Evolutionary conservation across 2,113 vertebrate species (phyloP), one percentile per base, ranked within the genome.

Genomic region (Dicrurus megarhynchus): DNA sequence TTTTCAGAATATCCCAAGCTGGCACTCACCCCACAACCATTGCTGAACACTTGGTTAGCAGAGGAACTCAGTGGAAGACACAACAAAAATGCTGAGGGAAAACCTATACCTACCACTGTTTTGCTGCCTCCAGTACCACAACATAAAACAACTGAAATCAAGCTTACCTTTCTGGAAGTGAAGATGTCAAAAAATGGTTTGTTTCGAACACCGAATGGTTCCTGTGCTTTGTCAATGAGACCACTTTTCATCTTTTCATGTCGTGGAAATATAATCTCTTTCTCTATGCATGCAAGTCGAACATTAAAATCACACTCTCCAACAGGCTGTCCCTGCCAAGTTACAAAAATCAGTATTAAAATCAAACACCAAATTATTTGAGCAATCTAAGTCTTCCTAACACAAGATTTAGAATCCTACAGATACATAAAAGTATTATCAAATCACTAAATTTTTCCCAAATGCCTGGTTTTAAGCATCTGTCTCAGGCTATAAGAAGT

Each of bases 151-250:
- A 73, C 33, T 67, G 64, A 92, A 71, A 81, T 39, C 19, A 87
- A 85, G 27, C 67, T 97, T 99, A 99, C 99, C 99, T 99, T 99
- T 97, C 99, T 99, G 86, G 99, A 97, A 53, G 97, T 97, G 30
- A 98, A 98, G 90, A 99, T 99, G 95, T 99, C 99, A 24, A 99
- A 99, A 98, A 99, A 99, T 15, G 99, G 99, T 90, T 99, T 99
- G 96, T 99, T 98, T 93, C 99, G 98, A 97, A 99, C 99, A 85
- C 99, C 98, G 96, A 99, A 99, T 0, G 99, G 99, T 92, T 99
- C 99, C 95, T 99, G 99, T 81, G 99, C 97, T 98, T 99, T 99
- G 98, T 99, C 99, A 30, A 99, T 99, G 89, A 99, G 99, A 57
- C 99, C 99, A 15, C 86, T 98, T 97, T 99, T 99, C 98, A 99